Percentiles rank a stretch among this genome's conserved stretches.
phyloP scores from a whole-genome alignment of 2,888 invertebrate genomes.

The Acholoe squamosa region DNA sequence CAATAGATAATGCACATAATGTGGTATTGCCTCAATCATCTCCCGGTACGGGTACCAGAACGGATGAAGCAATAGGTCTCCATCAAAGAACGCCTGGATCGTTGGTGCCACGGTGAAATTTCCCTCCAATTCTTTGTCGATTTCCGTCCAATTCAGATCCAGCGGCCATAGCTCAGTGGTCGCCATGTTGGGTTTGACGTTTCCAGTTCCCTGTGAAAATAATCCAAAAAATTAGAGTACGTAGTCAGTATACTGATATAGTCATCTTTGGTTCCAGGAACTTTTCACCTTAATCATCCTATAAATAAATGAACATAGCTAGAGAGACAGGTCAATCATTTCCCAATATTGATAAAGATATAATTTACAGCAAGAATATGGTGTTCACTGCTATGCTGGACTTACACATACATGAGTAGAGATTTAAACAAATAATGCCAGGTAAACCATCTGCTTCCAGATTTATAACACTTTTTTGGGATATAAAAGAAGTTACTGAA shows the following conservation, averaged over 20 bases:
- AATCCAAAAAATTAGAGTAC: not conserved
- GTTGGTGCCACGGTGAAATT: slow-evolving; percentile 44
- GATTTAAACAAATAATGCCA: too few relatives aligned
- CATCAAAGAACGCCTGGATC: slow-evolving; percentile 38
- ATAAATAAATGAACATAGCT: not conserved
- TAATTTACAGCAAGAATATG: too few relatives aligned
- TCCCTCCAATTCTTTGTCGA: not conserved
- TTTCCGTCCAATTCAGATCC: not conserved
- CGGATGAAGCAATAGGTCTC: slow-evolving; percentile 48
- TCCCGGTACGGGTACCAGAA: slow-evolving; percentile 39
- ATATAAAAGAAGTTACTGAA: too few relatives aligned
- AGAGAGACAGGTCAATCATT: not conserved
- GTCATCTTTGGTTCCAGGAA: not conserved
- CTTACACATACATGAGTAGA: too few relatives aligned
- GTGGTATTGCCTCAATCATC: slow-evolving; percentile 24
- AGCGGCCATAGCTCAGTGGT: not conserved
- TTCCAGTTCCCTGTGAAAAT: not conserved
- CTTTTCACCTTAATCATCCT: not conserved
- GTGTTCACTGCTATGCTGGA: too few relatives aligned
- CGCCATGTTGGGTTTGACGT: not conserved
- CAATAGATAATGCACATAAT: slow-evolving; percentile 9
- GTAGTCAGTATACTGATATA: not conserved
- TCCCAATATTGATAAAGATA: not conserved
- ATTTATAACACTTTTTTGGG: too few relatives aligned
- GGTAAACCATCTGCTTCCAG: too few relatives aligned